These are phyloP conservation scores for Aethes cnicana DNA, from an alignment of 2,888 invertebrate species.

Conservation along the genomic window DNA sequence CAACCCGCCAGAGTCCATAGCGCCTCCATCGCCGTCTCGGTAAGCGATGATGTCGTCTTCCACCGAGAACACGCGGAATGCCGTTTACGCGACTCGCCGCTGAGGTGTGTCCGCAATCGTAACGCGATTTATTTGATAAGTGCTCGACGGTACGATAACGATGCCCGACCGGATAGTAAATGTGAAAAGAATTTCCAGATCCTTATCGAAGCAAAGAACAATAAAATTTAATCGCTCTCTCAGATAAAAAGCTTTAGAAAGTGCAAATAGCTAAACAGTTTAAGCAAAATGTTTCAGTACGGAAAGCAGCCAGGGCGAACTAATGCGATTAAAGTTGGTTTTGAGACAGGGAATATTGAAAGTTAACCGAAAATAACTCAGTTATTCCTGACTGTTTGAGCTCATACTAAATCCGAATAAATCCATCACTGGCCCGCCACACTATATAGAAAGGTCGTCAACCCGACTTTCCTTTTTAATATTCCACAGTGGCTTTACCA, in stretches of 20 bases:
- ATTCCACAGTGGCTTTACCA: conserved; percentile 52
- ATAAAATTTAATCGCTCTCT: conserved; percentile 43
- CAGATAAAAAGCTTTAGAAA: conserved; percentile 44
- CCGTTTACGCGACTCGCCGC: conserved; percentile 43
- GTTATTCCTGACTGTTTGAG: not conserved
- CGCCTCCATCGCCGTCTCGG: conserved; percentile 76
- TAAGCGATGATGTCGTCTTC: conserved; percentile 49
- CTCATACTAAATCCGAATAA: conserved; percentile 45
- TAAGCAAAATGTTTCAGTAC: too few species aligned
- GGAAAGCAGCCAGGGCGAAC: too few species aligned
- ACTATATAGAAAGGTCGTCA: conserved; percentile 60
- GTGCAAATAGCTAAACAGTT: conserved; percentile 36
- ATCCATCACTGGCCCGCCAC: conserved; percentile 59
- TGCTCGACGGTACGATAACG: conserved; percentile 33
- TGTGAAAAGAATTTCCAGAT: conserved; percentile 49
- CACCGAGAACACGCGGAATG: conserved; percentile 59
- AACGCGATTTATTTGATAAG: conserved; percentile 39
- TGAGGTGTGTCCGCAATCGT: conserved; percentile 47
- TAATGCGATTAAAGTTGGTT: too few species aligned
- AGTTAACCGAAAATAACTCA: conserved; percentile 15
- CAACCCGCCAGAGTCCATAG: conserved; percentile 59
- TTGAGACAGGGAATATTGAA: not conserved
- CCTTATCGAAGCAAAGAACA: conserved; percentile 53
- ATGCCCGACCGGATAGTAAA: conserved; percentile 23
- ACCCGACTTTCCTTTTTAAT: conserved; percentile 75